Base-by-base conservation (phyloP, 1,140 invertebrate genomes). In the Luehdorfia chinensis region DNA sequence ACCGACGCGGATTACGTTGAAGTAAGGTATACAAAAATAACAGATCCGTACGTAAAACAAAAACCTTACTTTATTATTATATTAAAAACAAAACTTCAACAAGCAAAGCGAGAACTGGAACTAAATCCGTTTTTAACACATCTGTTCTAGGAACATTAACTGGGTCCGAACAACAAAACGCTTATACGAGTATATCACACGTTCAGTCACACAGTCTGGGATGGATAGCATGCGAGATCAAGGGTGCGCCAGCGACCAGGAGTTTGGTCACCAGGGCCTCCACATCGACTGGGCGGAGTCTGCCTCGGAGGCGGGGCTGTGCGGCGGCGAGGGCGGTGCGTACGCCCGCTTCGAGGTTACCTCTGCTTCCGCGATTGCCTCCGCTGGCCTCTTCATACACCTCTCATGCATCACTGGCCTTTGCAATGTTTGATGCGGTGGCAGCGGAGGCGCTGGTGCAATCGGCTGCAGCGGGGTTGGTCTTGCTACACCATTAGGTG, bases 381-480 rank as follows among this genome's bases (percentile, higher is more conserved):
- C 76, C 11, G 58, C 52, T 11, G 63, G 57, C 64, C 77, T 75
- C 54, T 86, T 84, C 45, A 71, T n/a, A n/a, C 67, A 66, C 66
- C 75, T 51, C 9, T 78, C 76, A 16, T 61, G 70, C 69, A 23
- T 87, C 30, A 50, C 36, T 30, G 66, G 68, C 60, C 71, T 74
- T 28, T 70, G 70, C 11, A 87, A 66, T 12, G 54, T 70, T 32
- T 69, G 83, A n/a, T n/a, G n/a, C n/a, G n/a, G n/a, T n/a, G n/a
- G n/a, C 44, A 54, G 76, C 56, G 70, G 66, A 71, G n/a, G 89
- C 79, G 72, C 91, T 88, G 79, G 93, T 88, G 89, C 93, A 88
- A 72, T 92, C 88, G 88, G 61, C 53, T 77, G 78, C 21, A 83
- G 30, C 8, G 83, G 83, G 16, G 77, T 77, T 18, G 78, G 83